Evolutionary conservation across 2,113 vertebrate species (phyloP).

Genomic region (Tautogolabrus adspersus): DNA sequence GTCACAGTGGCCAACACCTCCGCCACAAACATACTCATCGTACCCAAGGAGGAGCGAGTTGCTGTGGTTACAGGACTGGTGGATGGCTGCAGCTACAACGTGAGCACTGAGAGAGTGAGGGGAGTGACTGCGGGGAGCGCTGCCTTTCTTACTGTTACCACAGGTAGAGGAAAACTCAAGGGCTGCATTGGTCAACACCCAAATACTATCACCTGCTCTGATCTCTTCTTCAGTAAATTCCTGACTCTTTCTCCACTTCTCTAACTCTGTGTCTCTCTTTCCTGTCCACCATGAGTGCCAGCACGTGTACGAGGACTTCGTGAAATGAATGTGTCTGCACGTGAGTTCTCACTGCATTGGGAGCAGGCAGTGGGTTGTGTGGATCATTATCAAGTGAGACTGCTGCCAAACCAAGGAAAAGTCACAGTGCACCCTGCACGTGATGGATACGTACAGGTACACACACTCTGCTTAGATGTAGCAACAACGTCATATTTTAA

Average conservation of each 20-base stretch:
- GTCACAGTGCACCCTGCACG: conserved; percentile 81
- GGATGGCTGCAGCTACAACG: conserved; percentile 85
- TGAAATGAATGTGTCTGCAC: conserved; percentile 79
- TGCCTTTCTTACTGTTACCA: conserved; percentile 76
- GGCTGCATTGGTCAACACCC: neutral
- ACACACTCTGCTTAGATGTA: neutral
- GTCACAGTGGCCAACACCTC: conserved; percentile 83
- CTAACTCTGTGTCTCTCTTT: conserved; percentile 30
- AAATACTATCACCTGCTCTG: neutral
- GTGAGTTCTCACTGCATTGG: conserved; percentile 86
- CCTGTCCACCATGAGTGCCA: conserved; percentile 77
- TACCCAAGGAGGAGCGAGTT: conserved; percentile 69
- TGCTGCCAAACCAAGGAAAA: conserved; percentile 83
- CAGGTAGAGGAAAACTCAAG: conserved; percentile 77
- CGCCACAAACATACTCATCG: conserved; percentile 65
- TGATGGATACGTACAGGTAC: conserved; percentile 70
- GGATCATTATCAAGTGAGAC: conserved; percentile 84
- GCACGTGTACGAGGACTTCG: conserved; percentile 77
- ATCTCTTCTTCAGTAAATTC: conserved; percentile 1
- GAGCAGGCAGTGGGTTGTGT: conserved; percentile 75
- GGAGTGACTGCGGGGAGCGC: conserved; percentile 73
- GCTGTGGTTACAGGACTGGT: conserved; percentile 80
- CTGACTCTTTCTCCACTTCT: conserved; percentile 15
- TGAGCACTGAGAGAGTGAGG: conserved; percentile 83
- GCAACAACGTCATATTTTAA: neutral